These are phyloP conservation scores for Pipra filicauda DNA, from an alignment of 2,113 vertebrate genomes.

Conservation along the genomic window DNA sequence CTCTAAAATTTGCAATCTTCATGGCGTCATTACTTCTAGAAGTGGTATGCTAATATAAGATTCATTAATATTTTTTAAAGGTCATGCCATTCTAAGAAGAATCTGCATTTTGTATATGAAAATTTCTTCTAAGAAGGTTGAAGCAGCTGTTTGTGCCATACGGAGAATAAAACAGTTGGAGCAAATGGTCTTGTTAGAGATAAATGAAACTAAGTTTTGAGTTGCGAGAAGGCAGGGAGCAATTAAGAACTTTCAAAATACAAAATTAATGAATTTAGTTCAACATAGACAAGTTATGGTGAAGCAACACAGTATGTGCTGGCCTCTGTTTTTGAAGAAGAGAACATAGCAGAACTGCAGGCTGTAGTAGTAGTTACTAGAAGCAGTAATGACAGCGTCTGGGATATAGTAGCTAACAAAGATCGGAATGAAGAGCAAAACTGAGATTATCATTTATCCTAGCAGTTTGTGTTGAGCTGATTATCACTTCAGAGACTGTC, in stretches of 20 bases:
- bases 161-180: background rate
- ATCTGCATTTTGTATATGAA: background rate
- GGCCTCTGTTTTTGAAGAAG: background rate
- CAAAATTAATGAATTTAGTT: background rate
- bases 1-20: background rate
- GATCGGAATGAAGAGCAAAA: background rate
- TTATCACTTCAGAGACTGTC: background rate
- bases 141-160: background rate
- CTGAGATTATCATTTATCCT: background rate
- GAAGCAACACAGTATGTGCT: accelerated
- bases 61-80: background rate
- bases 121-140: background rate
- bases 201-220: background rate
- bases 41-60: background rate
- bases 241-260: background rate
- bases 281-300: background rate
- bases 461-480: background rate
- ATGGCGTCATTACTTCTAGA: background rate
- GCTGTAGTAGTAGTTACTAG: background rate
- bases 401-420: background rate
- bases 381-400: background rate
- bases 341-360: background rate
- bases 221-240: background rate
- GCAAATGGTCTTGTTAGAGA: background rate
- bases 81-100: background rate